These are phyloP conservation scores for Spongilla lacustris DNA, from an alignment of 37 sponge, comb jelly and placozoan genomes.

Conservation along the genomic window DNA sequence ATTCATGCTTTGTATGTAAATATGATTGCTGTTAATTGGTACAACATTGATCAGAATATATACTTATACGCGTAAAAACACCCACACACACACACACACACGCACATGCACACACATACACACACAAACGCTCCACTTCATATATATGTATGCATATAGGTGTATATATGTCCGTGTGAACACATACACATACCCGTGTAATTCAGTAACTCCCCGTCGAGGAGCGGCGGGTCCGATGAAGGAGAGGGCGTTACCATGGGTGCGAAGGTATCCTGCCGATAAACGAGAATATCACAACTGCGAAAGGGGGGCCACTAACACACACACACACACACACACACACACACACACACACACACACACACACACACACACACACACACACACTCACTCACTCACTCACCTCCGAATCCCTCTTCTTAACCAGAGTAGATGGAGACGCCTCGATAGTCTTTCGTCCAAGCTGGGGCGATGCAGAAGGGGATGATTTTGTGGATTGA, in stretches of 20 bases:
- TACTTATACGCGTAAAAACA: no score
- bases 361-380: slow-evolving; percentile 4
- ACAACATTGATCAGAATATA: background rate
- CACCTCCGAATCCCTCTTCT: background rate
- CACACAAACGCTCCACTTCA: no score
- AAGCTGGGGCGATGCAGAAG: background rate
- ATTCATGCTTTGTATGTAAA: background rate
- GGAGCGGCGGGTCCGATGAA: slow-evolving; percentile 41
- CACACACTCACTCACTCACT: background rate
- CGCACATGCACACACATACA: no score
- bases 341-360: background rate
- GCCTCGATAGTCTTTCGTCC: background rate
- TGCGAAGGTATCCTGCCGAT: background rate
- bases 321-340: no score
- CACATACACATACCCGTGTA: slow-evolving; percentile 31
- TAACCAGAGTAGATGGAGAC: background rate
- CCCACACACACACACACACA: no score
- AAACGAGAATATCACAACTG: background rate
- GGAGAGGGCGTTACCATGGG: background rate
- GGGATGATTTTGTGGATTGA: background rate
- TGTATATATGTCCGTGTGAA: background rate
- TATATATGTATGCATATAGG: background rate
- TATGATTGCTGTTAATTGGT: background rate
- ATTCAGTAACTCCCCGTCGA: slow-evolving; percentile 72
- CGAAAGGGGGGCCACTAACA: no score